These are phyloP conservation scores for Dendrolimus pini DNA, from an alignment of 2,888 invertebrate genomes.

Conservation along the genomic window DNA sequence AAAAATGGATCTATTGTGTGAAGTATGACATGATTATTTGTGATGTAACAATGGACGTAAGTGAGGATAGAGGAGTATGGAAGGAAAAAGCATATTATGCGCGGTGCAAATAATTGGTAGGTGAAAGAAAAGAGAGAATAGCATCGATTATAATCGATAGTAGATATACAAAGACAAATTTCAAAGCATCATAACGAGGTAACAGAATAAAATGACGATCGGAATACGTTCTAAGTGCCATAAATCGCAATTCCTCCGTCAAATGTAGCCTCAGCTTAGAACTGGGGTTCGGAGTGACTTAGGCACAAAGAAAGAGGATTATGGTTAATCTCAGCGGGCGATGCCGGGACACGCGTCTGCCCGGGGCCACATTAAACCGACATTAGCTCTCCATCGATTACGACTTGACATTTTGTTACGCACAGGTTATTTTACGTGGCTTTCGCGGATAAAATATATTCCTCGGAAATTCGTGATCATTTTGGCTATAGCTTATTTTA, in stretches of 20 bases:
- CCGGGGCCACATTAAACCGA: conserved; percentile 56
- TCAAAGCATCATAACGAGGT: conserved; percentile 5
- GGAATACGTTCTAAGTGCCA: conserved; percentile 19
- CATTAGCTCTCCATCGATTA: conserved; percentile 63
- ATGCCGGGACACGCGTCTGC: conserved; percentile 58
- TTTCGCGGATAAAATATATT: conserved; percentile 13
- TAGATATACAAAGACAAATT: no score
- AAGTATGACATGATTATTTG: no score
- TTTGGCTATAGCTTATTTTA: neutral
- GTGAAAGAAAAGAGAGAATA: no score
- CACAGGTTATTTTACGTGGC: conserved; percentile 26
- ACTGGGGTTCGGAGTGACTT: conserved; percentile 41
- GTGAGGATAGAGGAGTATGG: no score
- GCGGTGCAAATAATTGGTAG: no score
- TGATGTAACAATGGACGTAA: no score
- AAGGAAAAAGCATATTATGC: no score
- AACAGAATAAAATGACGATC: conserved; percentile 18
- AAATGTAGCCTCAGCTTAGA: conserved; percentile 36
- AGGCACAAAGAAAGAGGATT: conserved; percentile 63
- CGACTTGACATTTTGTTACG: conserved; percentile 43
- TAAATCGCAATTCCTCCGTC: conserved; percentile 45
- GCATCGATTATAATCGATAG: no score
- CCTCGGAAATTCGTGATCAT: neutral
- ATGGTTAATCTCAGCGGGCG: conserved; percentile 53
- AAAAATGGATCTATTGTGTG: no score